Base-by-base conservation (phyloP, 2,888 invertebrate species). In the Torymus tubicola region DNA sequence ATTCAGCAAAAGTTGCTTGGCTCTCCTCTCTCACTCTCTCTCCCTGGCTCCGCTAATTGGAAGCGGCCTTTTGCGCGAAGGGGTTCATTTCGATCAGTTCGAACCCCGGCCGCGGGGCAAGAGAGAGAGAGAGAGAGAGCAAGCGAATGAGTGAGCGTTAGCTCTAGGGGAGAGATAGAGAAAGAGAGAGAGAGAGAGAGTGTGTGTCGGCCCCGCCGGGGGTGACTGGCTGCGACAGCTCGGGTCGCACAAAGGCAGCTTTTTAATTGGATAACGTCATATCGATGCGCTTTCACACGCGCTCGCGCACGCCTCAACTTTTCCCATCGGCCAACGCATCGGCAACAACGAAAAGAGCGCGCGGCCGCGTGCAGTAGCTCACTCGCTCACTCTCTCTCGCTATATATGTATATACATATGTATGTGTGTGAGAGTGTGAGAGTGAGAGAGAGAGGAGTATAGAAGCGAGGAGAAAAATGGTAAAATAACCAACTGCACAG, bases 241-340 rank as follows among this genome's bases (percentile, higher is more conserved):
- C 86, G 85, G 84, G 82, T 84, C 85, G 85, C 85, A 87, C 87
- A 88, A 86, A 88, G 87, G 86, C 85, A 85, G 85, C 85, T 88
- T 89, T 89, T 89, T 89, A 89, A 89, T 89, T 89, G 89, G 89
- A 89, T 89, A 89, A 87, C 88, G 87, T 88, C 87, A 86, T 86
- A 86, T 86, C 85, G 86, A 85, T 86, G 84, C 85, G 86, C 85
- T 85, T 87, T 86, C 87, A 85, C 86, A 85, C 86, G 86, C 86
- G 85, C 87, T 85, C 86, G 85, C 86, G 86, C 86, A 85, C 85
- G 85, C 86, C 85, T 87, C 87, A 88, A 88, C 87, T 87, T 87
- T 86, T 85, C 83, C 85, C 85, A 85, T 85, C 85, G 85, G 82
- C 85, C 82, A 68, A 73, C 76, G 76, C 79, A 68, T 72, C 58